Evolutionary conservation across 2,113 vertebrate species (phyloP).

Genomic region (Struthidea cinerea): DNA sequence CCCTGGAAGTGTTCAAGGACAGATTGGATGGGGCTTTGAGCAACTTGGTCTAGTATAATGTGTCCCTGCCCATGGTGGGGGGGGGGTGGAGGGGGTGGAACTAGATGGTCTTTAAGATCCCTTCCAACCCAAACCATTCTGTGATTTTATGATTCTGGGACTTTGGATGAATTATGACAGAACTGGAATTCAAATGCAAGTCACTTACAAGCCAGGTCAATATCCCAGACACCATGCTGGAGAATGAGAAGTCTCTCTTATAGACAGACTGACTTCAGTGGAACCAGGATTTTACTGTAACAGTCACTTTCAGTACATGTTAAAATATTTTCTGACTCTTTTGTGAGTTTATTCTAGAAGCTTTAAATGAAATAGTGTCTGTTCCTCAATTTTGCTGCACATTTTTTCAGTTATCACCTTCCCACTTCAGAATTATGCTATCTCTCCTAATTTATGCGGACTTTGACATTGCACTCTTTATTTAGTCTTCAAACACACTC

Average conservation of each 20-base stretch:
- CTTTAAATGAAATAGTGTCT: neutral
- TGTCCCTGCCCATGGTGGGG: neutral
- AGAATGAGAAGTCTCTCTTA: neutral
- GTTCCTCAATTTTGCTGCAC: neutral
- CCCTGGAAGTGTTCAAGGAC: neutral
- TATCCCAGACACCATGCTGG: neutral
- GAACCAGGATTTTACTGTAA: neutral
- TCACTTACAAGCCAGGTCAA: neutral
- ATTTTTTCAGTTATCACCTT: neutral
- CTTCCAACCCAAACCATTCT: neutral
- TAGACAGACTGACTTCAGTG: neutral
- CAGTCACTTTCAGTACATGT: neutral
- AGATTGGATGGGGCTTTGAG: neutral
- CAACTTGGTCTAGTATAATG: neutral
- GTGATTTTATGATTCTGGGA: neutral
- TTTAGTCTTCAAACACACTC: neutral
- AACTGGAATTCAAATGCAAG: neutral
- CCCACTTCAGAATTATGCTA: neutral
- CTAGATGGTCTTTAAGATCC: neutral
- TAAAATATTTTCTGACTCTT: neutral
- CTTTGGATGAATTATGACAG: neutral
- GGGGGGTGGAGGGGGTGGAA: neutral
- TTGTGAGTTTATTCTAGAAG: neutral
- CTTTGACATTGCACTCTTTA: neutral
- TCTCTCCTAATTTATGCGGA: neutral